phyloP scores from a whole-genome alignment of 2,113 vertebrate genomes.

The Nymphicus hollandicus region DNA sequence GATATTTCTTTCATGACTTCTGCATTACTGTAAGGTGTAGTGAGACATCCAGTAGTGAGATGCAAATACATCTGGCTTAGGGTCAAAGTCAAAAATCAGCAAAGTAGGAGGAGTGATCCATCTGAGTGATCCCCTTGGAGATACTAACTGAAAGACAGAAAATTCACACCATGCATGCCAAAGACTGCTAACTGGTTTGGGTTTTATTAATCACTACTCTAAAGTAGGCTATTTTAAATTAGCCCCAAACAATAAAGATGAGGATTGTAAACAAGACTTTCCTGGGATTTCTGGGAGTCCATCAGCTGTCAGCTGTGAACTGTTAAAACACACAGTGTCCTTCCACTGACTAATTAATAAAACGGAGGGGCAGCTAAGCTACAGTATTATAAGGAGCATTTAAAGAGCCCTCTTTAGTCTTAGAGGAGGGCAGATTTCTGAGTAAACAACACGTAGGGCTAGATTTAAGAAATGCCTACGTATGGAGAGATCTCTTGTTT shows the following conservation, averaged over 20 bases:
- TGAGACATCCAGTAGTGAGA: not conserved
- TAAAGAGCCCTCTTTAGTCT: not conserved
- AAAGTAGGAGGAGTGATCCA: not conserved
- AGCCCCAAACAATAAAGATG: not conserved
- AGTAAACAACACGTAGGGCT: not conserved
- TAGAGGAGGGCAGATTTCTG: not conserved
- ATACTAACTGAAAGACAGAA: not conserved
- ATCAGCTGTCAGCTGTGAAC: not conserved
- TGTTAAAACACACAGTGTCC: not conserved
- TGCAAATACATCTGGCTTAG: not conserved
- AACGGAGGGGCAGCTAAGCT: not conserved
- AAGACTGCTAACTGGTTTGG: not conserved
- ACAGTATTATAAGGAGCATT: not conserved
- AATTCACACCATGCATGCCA: not conserved
- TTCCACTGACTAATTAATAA: not conserved
- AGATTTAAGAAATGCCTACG: not conserved
- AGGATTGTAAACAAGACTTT: not conserved
- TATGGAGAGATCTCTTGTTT: not conserved
- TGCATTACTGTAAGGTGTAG: not conserved
- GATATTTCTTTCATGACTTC: not conserved
- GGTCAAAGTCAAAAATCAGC: not conserved
- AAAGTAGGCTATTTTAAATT: not conserved
- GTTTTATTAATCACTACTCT: not conserved
- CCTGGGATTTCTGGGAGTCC: not conserved
- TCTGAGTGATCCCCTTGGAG: not conserved